These are phyloP conservation scores for Grammomys surdaster DNA, from an alignment of 2,113 vertebrate genomes.

Conservation along the genomic window DNA sequence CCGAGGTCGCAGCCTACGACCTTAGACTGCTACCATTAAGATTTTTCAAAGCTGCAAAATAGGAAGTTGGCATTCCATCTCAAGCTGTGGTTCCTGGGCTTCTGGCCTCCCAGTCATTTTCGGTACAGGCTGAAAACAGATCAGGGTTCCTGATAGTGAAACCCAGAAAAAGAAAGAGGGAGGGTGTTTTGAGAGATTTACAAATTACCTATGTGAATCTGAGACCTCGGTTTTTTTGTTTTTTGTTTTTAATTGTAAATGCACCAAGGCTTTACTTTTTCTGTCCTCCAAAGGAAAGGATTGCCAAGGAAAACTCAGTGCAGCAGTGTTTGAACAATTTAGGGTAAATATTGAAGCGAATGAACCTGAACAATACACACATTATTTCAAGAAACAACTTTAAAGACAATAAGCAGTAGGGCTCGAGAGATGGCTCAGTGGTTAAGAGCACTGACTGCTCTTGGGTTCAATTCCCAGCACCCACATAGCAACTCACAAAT, in stretches of 20 bases:
- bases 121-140: background rate
- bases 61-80: conserved; percentile 1
- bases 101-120: background rate
- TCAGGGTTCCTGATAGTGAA: background rate
- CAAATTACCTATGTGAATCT: background rate
- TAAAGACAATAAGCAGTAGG: background rate
- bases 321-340: conserved; percentile 20
- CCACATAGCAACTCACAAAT: too few species aligned
- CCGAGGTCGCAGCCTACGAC: background rate
- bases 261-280: background rate
- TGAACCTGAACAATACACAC: background rate
- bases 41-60: conserved; percentile 14
- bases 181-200: conserved; percentile 7
- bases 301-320: background rate
- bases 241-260: background rate
- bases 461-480: too few species aligned
- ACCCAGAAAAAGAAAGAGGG: background rate
- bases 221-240: background rate
- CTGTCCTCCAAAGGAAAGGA: conserved; percentile 27
- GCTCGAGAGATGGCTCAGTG: too few species aligned
- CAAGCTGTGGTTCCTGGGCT: background rate
- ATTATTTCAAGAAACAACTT: background rate
- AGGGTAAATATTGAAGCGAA: conserved; percentile 6
- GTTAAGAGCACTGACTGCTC: too few species aligned
- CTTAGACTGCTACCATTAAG: conserved; percentile 14